Conservation (phyloP, 2,797 vertebrate species). For the Carcharodon carcharias region DNA sequence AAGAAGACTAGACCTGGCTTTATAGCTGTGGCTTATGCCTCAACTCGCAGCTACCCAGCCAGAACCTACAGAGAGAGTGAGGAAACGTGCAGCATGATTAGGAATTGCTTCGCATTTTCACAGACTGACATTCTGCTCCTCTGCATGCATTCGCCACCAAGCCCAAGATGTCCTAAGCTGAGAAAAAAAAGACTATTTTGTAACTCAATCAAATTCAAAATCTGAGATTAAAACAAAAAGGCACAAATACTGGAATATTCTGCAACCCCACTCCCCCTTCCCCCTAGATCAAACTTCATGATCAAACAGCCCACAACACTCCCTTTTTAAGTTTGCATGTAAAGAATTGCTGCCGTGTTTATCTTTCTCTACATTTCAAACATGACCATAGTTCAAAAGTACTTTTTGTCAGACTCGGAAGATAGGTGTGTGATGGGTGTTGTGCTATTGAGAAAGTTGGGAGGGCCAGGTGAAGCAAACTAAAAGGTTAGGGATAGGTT, state of each 20-base stretch:
- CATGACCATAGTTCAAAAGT: neutral
- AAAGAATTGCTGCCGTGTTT: neutral
- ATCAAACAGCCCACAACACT: neutral
- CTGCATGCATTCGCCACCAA: neutral
- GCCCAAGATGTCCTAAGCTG: neutral
- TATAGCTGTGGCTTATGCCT: neutral
- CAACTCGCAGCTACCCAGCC: neutral
- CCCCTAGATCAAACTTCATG: neutral
- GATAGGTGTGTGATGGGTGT: too few relatives aligned
- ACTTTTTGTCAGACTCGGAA: too few relatives aligned
- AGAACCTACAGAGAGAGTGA: neutral
- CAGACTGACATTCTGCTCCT: neutral
- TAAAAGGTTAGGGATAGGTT: too few relatives aligned
- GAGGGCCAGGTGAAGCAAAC: too few relatives aligned
- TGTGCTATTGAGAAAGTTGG: too few relatives aligned
- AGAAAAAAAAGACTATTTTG: neutral
- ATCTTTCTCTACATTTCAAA: neutral
- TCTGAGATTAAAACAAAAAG: neutral
- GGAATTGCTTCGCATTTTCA: neutral
- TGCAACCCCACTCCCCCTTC: neutral
- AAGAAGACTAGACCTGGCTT: neutral
- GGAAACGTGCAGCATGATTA: neutral
- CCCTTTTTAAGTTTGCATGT: neutral
- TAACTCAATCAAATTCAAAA: neutral
- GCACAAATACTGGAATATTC: neutral